Percentiles rank a stretch among this genome's conserved stretches.
These are phyloP conservation scores for Carassius auratus DNA, from an alignment of 2,113 vertebrate genomes.

Conservation along the genomic window DNA sequence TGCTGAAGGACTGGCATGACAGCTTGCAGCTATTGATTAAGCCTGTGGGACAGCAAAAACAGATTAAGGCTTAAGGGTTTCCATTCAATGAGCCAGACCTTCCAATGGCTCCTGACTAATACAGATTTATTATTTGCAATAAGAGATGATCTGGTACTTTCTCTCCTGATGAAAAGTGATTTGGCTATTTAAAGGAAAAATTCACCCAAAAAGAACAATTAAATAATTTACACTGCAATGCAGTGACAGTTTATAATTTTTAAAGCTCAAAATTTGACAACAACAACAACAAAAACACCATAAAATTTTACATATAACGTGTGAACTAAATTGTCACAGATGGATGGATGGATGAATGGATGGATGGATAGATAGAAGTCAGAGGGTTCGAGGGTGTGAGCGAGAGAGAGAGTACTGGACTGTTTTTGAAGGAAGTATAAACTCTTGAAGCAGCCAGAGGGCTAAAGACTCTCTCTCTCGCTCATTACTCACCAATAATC, in stretches of 20 bases:
- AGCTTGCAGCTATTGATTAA: constrained; percentile 39
- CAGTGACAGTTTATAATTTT: no score
- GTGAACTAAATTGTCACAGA: background rate
- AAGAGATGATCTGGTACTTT: constrained; percentile 7
- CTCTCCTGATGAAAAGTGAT: background rate
- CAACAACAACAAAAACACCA: no score
- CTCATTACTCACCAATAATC: constrained; percentile 58
- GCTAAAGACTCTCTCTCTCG: constrained; percentile 35
- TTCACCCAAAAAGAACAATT: background rate
- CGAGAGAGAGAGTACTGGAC: background rate
- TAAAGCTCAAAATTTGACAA: no score
- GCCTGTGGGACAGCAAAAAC: constrained; percentile 22
- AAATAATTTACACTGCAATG: background rate
- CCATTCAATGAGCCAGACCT: constrained; percentile 26
- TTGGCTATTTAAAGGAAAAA: background rate
- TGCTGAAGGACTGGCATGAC: background rate
- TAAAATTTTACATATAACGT: no score
- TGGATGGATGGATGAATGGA: background rate
- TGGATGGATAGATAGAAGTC: background rate
- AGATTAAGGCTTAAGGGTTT: constrained; percentile 42
- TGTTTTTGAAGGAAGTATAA: constrained; percentile 12
- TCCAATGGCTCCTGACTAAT: constrained; percentile 30
- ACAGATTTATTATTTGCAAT: constrained; percentile 28
- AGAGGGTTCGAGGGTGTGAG: background rate
- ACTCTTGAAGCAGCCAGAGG: background rate